Evolutionary conservation across 1,140 invertebrate species (phyloP).

Genomic region (Pogonomyrmex barbatus): DNA sequence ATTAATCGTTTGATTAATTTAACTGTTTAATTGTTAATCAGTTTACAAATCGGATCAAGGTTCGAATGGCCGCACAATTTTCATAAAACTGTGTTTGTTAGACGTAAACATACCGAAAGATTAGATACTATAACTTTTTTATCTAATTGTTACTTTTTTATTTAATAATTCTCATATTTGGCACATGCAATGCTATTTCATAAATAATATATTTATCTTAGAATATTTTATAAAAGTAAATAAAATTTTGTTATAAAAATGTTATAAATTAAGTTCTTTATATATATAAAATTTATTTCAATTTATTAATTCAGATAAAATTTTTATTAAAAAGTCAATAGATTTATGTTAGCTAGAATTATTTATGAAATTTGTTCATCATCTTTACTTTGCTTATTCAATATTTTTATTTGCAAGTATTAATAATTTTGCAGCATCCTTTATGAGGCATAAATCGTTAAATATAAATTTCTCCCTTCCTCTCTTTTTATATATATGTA

Average conservation of each 20-base stretch:
- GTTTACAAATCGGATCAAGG: not conserved
- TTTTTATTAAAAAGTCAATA: not conserved
- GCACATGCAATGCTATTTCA: not conserved
- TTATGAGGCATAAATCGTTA: slow-evolving; percentile 32
- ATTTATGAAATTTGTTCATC: slow-evolving; percentile 8
- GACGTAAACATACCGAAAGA: not conserved
- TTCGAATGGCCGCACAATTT: not conserved
- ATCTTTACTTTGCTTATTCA: not conserved
- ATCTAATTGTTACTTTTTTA: too few species aligned
- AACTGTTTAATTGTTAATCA: slow-evolving; percentile 30
- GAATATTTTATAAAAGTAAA: slow-evolving; percentile 13
- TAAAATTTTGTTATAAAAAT: not conserved
- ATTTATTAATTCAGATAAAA: not conserved
- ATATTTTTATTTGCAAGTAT: not conserved
- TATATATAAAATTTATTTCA: not conserved
- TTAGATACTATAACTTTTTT: not conserved
- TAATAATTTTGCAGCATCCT: not conserved
- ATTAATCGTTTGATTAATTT: slow-evolving; percentile 47
- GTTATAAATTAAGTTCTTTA: not conserved
- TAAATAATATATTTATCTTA: not conserved
- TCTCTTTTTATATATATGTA: too few species aligned
- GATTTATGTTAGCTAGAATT: slow-evolving; percentile 4
- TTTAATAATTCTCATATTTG: too few species aligned
- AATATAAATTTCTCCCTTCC: not conserved
- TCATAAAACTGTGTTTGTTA: slow-evolving; percentile 9